Evolutionary conservation across 2,113 vertebrate species (phyloP).

Genomic region (Ailuropoda melanoleuca): DNA sequence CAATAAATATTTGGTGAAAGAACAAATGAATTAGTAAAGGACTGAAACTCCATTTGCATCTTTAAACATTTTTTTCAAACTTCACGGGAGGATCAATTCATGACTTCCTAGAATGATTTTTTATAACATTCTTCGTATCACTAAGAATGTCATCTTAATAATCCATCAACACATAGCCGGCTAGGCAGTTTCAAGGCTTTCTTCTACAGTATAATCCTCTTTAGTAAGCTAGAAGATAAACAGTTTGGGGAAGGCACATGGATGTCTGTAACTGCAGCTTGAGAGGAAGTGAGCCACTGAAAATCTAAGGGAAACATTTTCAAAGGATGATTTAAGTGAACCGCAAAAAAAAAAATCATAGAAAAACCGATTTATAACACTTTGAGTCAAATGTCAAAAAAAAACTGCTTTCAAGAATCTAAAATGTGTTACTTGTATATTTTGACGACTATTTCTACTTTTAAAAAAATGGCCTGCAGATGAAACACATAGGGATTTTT

Average conservation of each 20-base stretch:
- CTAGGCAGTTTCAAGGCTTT: neutral
- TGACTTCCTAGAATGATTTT: neutral
- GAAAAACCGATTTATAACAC: neutral
- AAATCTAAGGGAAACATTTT: neutral
- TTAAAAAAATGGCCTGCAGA: neutral
- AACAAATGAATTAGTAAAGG: conserved; percentile 2
- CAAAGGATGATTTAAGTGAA: conserved; percentile 20
- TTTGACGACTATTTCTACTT: neutral
- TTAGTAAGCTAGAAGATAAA: conserved; percentile 26
- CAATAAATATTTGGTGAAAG: conserved; percentile 10
- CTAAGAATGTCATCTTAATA: conserved; percentile 30
- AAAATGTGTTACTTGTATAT: neutral
- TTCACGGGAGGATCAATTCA: neutral
- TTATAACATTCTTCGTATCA: neutral
- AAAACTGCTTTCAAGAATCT: neutral
- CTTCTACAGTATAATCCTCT: neutral
- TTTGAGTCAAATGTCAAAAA: neutral
- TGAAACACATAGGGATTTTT: neutral
- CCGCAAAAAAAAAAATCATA: neutral
- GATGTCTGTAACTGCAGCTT: neutral
- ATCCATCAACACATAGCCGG: neutral
- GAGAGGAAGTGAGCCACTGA: neutral
- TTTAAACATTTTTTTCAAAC: conserved; percentile 24
- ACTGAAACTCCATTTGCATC: neutral
- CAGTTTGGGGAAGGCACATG: neutral